These are phyloP conservation scores for Cyaniris semiargus DNA, from an alignment of 2,888 invertebrate species.

Conservation along the genomic window DNA sequence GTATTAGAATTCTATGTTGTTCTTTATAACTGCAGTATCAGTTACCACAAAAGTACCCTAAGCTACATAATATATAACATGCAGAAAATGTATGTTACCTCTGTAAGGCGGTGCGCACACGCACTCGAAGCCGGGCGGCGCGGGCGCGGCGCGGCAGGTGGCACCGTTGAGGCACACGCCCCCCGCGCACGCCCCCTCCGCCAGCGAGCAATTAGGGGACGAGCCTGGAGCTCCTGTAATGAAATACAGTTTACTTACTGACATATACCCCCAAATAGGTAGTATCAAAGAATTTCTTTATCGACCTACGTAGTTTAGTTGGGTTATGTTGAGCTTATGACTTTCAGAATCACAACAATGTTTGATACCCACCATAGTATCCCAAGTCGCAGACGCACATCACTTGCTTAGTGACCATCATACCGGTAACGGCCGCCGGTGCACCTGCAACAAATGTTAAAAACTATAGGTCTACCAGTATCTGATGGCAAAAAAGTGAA, in stretches of 20 bases:
- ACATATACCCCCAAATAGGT: background rate
- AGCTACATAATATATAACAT: too few species aligned
- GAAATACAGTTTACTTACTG: background rate
- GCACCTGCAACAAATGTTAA: conserved; percentile 49
- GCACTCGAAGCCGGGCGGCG: conserved; percentile 83
- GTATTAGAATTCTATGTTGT: too few species aligned
- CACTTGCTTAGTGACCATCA: conserved; percentile 58
- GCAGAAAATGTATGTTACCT: conserved; percentile 67
- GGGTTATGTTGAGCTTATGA: background rate
- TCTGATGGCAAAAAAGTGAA: too few species aligned
- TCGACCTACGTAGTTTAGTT: background rate
- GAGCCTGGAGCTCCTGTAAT: conserved; percentile 60
- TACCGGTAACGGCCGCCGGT: conserved; percentile 56
- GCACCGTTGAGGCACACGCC: conserved; percentile 89
- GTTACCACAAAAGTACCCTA: too few species aligned
- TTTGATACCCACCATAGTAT: conserved; percentile 72
- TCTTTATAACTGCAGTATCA: too few species aligned
- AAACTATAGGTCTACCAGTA: too few species aligned
- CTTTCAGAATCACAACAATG: background rate
- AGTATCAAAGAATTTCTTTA: too few species aligned
- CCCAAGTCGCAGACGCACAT: conserved; percentile 85
- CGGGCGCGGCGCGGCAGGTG: conserved; percentile 77
- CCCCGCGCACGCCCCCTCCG: conserved; percentile 81
- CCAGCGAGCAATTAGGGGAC: conserved; percentile 62
- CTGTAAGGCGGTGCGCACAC: conserved; percentile 85